Evolutionary conservation across 2,113 vertebrate genomes (phyloP).

Genomic region (Murina feae): DNA sequence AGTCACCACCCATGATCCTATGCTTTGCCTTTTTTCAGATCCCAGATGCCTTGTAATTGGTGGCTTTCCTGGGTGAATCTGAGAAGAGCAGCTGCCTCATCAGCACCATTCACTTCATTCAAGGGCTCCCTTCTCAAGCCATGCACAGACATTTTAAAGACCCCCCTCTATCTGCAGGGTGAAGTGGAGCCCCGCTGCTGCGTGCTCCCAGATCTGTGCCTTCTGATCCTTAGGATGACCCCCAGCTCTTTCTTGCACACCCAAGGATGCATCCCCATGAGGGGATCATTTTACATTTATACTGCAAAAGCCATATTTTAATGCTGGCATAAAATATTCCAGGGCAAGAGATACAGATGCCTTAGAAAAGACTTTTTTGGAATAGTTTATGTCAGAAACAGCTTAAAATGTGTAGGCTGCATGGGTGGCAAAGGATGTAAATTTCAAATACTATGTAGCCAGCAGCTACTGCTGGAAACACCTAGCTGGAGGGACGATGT

Average conservation of each 20-base stretch:
- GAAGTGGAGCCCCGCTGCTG: neutral
- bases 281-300: neutral
- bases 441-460: conserved; percentile 40
- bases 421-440: conserved; percentile 17
- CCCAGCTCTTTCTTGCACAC: neutral
- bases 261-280: neutral
- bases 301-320: neutral
- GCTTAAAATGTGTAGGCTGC: conserved; percentile 35
- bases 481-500: conserved; percentile 9
- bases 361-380: conserved; percentile 31
- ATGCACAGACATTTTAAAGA: neutral
- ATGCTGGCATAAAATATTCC: conserved; percentile 31
- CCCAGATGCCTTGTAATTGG: neutral
- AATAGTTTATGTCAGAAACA: conserved; percentile 34
- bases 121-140: neutral
- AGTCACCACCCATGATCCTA: neutral
- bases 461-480: conserved; percentile 18
- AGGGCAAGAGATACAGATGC: neutral
- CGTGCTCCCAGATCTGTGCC: neutral
- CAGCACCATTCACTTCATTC: neutral
- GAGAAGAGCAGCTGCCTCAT: neutral
- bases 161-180: neutral
- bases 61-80: neutral
- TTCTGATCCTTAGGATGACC: neutral
- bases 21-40: neutral